Evolutionary conservation across 1,140 invertebrate genomes (phyloP).

Genomic region (Drosophila melanica): DNA sequence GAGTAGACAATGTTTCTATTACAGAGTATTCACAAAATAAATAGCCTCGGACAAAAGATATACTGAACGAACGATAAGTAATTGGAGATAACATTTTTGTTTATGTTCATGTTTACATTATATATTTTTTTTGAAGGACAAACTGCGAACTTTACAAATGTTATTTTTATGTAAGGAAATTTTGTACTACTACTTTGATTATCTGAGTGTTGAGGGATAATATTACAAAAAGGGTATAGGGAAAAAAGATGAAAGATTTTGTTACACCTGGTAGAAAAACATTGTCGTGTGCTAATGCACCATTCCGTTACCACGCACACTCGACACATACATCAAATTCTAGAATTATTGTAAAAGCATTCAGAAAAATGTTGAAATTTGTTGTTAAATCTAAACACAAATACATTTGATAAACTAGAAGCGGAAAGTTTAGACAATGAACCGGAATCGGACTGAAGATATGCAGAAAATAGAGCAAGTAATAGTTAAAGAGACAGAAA

Average conservation of each 20-base stretch:
- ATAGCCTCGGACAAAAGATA: neutral
- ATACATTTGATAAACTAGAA: slow-evolving; percentile 8
- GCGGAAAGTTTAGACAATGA: slow-evolving; percentile 3
- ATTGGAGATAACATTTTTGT: neutral
- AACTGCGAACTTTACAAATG: neutral
- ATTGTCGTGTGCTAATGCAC: slow-evolving; percentile 9
- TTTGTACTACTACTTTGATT: neutral
- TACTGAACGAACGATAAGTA: too few species aligned
- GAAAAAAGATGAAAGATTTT: neutral
- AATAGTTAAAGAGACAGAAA: slow-evolving; percentile 15
- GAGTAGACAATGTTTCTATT: too few species aligned
- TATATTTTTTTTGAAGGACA: neutral
- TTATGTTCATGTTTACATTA: neutral
- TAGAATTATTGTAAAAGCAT: slow-evolving; percentile 12
- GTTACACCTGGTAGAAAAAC: neutral
- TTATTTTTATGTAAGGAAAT: neutral
- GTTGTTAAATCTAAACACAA: slow-evolving; percentile 3
- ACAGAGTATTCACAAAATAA: neutral
- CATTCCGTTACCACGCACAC: neutral
- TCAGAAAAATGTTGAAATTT: slow-evolving; percentile 3
- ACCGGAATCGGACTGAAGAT: slow-evolving; percentile 19
- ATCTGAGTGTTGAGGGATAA: neutral
- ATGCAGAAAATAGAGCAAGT: slow-evolving; percentile 1
- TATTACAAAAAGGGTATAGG: neutral
- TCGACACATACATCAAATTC: neutral